These are phyloP conservation scores for Lucilia sericata DNA, from an alignment of 1,140 invertebrate species.

Conservation along the genomic window DNA sequence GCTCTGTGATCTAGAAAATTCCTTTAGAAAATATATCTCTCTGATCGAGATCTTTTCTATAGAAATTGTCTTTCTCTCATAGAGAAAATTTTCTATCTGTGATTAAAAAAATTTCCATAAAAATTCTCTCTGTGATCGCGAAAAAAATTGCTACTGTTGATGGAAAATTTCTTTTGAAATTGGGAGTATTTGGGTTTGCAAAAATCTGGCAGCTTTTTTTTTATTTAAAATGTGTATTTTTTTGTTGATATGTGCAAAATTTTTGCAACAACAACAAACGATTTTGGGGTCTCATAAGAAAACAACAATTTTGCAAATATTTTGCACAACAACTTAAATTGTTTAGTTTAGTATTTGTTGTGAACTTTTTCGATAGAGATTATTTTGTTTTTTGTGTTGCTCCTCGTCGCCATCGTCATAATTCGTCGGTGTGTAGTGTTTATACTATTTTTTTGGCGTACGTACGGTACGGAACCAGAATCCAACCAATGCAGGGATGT, in stretches of 20 bases:
- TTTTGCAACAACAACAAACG: background rate
- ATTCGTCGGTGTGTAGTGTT: background rate
- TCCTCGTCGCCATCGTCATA: background rate
- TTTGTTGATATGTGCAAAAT: too few relatives aligned
- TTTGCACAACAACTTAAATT: constrained; percentile 8
- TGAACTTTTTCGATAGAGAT: constrained; percentile 43
- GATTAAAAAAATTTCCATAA: too few relatives aligned
- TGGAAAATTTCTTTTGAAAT: too few relatives aligned
- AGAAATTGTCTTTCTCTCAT: too few relatives aligned
- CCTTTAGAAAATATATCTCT: too few relatives aligned
- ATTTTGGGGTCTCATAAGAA: background rate
- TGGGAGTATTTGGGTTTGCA: too few relatives aligned
- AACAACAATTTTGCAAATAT: constrained; percentile 11
- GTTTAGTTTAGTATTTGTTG: constrained; percentile 43
- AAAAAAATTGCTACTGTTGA: too few relatives aligned
- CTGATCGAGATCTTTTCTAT: too few relatives aligned
- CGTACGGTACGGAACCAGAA: background rate
- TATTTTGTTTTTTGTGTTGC: constrained; percentile 19
- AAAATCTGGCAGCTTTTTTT: background rate
- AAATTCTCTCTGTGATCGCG: too few relatives aligned
- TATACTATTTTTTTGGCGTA: background rate
- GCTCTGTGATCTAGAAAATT: too few relatives aligned
- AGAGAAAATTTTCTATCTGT: too few relatives aligned
- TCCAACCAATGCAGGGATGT: background rate
- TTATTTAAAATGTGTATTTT: background rate